Evolutionary conservation across 1,140 invertebrate genomes (phyloP).

Genomic region (Drosophila sp.): DNA sequence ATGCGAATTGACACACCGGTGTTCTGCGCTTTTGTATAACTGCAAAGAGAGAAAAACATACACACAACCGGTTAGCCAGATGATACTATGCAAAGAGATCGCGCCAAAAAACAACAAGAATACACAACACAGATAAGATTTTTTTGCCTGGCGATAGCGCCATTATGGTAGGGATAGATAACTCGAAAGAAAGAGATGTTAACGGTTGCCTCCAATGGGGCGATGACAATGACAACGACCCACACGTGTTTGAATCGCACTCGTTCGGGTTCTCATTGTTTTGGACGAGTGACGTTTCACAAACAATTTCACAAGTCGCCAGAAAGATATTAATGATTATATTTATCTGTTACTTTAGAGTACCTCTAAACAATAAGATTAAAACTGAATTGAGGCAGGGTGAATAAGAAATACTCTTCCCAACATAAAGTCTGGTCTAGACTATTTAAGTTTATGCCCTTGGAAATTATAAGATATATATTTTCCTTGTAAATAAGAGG

Average conservation of each 20-base stretch:
- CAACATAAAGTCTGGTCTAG: neutral
- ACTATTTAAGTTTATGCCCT: neutral
- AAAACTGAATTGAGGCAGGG: constrained; percentile 5
- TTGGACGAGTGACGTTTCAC: constrained; percentile 11
- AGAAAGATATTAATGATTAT: constrained; percentile 12
- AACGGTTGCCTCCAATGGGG: constrained; percentile 27
- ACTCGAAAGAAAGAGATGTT: constrained; percentile 43
- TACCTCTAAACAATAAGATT: constrained; percentile 29
- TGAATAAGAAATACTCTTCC: constrained; percentile 10
- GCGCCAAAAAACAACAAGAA: constrained; percentile 27
- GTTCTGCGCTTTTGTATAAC: constrained; percentile 96
- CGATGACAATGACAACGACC: constrained; percentile 30
- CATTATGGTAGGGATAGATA: constrained; percentile 34
- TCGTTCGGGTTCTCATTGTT: constrained; percentile 5
- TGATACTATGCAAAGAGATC: constrained; percentile 31
- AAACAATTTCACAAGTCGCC: constrained; percentile 29
- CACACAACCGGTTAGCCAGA: constrained; percentile 46
- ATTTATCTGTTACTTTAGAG: constrained; percentile 20
- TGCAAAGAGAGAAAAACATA: constrained; percentile 85
- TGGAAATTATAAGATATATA: too few relatives aligned
- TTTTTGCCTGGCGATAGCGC: constrained; percentile 49
- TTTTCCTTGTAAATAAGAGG: too few relatives aligned
- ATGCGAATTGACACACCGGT: constrained; percentile 97
- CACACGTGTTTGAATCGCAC: constrained; percentile 25
- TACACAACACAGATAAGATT: constrained; percentile 64